These are phyloP conservation scores for Beris morrisii DNA, from an alignment of 2,888 invertebrate species.

Conservation along the genomic window DNA sequence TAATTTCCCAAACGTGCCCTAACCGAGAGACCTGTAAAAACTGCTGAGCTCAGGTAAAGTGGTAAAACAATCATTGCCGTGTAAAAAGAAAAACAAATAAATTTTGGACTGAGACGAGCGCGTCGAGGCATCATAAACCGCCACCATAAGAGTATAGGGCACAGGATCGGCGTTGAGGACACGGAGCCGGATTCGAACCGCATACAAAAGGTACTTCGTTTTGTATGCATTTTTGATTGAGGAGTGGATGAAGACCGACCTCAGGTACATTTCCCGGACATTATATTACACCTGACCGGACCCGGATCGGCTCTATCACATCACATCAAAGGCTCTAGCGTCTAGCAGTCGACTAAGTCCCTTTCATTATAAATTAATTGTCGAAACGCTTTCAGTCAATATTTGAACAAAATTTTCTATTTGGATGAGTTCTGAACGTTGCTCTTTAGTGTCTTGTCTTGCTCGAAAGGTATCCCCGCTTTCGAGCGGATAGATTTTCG, in stretches of 20 bases:
- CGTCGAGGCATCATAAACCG: neutral
- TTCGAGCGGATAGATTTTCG: no score
- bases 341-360: neutral
- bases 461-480: no score
- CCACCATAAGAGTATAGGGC: neutral
- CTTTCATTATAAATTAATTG: conserved; percentile 14
- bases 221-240: neutral
- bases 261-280: no score
- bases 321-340: no score
- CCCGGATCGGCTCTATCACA: neutral
- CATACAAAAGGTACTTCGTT: neutral
- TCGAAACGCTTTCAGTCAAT: conserved; percentile 23
- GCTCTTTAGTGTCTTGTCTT: no score
- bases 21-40: neutral
- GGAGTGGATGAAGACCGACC: no score
- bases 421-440: no score
- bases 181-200: neutral
- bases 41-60: conserved; percentile 4
- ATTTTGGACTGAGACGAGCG: neutral
- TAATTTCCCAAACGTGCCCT: neutral
- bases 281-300: neutral
- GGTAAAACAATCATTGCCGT: conserved; percentile 4
- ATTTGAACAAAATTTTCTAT: conserved; percentile 23
- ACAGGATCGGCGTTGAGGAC: neutral
- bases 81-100: conserved; percentile 7